Evolutionary conservation across 2,113 vertebrate species (phyloP).

Genomic region (Prochilodus magdalenae): DNA sequence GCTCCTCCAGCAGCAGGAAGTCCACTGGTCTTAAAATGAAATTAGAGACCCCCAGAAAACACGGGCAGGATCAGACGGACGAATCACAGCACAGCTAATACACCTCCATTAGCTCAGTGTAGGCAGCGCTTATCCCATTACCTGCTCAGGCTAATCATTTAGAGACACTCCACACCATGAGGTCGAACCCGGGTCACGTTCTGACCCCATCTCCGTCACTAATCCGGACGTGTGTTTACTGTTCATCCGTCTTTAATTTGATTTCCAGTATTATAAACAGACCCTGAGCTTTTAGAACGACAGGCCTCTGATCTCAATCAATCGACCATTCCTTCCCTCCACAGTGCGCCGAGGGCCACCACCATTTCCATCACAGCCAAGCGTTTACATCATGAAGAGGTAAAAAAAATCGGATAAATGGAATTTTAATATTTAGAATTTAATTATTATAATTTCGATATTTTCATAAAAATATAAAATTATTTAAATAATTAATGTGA

Average conservation of each 20-base stretch:
- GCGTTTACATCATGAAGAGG: too few species aligned
- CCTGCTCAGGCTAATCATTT: neutral
- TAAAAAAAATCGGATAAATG: too few species aligned
- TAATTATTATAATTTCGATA: too few species aligned
- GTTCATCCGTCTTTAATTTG: neutral
- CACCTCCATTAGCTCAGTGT: neutral
- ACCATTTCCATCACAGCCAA: too few species aligned
- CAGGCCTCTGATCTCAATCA: too few species aligned
- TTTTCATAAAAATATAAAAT: too few species aligned
- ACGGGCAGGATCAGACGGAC: slow-evolving; percentile 7
- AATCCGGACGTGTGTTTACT: neutral
- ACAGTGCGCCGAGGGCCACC: too few species aligned
- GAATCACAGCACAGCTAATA: slow-evolving; percentile 7
- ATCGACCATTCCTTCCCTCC: too few species aligned
- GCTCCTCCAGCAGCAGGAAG: slow-evolving; percentile 28
- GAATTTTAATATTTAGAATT: too few species aligned
- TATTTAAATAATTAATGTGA: too few species aligned
- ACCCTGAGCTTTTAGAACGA: neutral
- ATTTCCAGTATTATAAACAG: neutral
- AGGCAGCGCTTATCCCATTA: neutral
- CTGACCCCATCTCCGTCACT: neutral
- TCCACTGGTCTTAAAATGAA: neutral
- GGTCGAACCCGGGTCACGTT: neutral
- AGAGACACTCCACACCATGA: neutral
- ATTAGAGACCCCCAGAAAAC: slow-evolving; percentile 20